Base-by-base conservation (phyloP, 2,113 vertebrate species). In the Onychorhynchus coronatus region DNA sequence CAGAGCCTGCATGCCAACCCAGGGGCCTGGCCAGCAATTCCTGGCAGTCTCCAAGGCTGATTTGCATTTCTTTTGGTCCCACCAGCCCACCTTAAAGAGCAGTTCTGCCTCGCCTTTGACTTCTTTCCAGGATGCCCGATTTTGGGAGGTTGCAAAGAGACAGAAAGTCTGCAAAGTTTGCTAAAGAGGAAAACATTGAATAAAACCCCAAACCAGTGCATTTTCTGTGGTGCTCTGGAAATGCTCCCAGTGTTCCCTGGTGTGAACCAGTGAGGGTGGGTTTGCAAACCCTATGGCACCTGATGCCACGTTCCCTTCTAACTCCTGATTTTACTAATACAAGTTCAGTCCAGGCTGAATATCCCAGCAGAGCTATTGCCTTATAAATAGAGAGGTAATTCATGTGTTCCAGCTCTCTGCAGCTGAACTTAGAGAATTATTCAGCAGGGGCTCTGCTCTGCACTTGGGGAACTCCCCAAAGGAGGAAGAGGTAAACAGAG, bases 291-390 rank as follows among this genome's bases (percentile, higher is more conserved):
- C 71, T 8, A 25, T 4, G 4, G 31, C 89, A 91, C 41, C 87
- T 80, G 76, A 20, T 82, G 93, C 94, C 82, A 41, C 55, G 55
- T 91, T 86, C 91, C 85, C 85, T 88, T 85, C 92, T 85, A 84
- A 78, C 62, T 33, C 46, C 81, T 49, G 78, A 16, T 72, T 76
- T 85, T 63, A 66, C 80, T 85, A 39, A 66, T 79, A 71, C 77
- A 88, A 22, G 93, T 66, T 74, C 47, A 21, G 62, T 82, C 21
- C 77, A 91, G 91, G 86, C 47, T 80, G 86, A 81, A 24, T 10
- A 47, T 75, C 42, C 42, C 42, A 47, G 55, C 41, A 87, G 42
- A 62, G 14, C 41, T 55, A 35, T 79, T 70, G 33, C 12, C 58
- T 58, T 37, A 14, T n/a, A 66, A 35, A 31, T 2, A 49, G 47